Conservation (phyloP, 1,140 invertebrate species). For the Magallana gigas region DNA sequence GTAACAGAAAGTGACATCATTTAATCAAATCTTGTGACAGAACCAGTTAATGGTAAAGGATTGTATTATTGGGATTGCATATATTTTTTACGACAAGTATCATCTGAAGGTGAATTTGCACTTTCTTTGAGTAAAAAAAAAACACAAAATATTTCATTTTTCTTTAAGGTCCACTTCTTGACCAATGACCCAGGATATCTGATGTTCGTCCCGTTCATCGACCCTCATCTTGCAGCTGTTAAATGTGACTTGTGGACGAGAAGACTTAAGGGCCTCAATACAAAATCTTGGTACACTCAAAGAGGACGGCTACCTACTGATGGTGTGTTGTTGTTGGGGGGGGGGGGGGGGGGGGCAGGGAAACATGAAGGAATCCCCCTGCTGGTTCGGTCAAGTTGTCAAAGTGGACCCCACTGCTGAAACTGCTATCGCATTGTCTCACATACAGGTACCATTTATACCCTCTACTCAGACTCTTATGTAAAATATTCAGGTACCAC, state of each 20-base stretch:
- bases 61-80: no score
- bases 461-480: not conserved
- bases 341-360: constrained; percentile 63
- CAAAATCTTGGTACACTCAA: constrained; percentile 64
- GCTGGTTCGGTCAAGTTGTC: constrained; percentile 75
- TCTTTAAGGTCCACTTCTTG: constrained; percentile 77
- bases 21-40: no score
- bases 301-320: constrained; percentile 77
- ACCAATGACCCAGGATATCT: constrained; percentile 74
- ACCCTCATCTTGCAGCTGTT: constrained; percentile 74
- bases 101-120: no score
- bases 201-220: constrained; percentile 79
- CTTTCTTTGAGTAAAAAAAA: no score
- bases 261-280: constrained; percentile 65
- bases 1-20: constrained; percentile 67
- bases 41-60: no score
- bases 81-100: no score
- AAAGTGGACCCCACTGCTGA: constrained; percentile 80
- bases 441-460: constrained; percentile 75
- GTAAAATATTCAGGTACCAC: not conserved
- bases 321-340: constrained; percentile 72
- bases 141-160: not conserved
- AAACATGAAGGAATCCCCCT: constrained; percentile 64
- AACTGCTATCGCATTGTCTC: constrained; percentile 80
- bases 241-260: constrained; percentile 78